Percentiles rank a stretch among this genome's conserved stretches.
Evolutionary conservation across 2,888 invertebrate species (phyloP).

Genomic region (Rhingia campestris): DNA sequence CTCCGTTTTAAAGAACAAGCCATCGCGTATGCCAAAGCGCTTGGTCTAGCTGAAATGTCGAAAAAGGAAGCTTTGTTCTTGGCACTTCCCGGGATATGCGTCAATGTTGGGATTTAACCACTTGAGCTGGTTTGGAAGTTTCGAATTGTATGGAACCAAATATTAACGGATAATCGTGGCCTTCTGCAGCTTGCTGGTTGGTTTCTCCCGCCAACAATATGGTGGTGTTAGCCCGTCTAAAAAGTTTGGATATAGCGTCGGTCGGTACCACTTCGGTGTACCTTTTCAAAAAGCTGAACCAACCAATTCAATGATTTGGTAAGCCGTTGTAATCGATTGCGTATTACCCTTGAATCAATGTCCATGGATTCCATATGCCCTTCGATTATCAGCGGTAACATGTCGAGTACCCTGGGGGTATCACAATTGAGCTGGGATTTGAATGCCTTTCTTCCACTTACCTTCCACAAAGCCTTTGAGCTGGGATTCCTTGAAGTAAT

Average conservation of each 20-base stretch:
- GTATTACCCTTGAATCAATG: conserved; percentile 79
- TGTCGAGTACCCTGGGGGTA: conserved; percentile 80
- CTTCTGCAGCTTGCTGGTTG: conserved; percentile 84
- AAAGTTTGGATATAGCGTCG: conserved; percentile 84
- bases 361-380: conserved; percentile 82
- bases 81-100: conserved; percentile 83
- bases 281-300: conserved; percentile 84
- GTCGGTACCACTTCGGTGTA: conserved; percentile 84
- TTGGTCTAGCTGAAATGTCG: too few relatives aligned
- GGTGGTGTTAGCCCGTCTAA: conserved; percentile 87
- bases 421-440: conserved; percentile 78
- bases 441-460: conserved; percentile 44
- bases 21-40: too few relatives aligned
- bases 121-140: conserved; percentile 83
- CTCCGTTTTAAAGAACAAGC: too few relatives aligned
- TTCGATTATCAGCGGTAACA: conserved; percentile 81
- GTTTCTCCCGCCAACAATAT: conserved; percentile 86
- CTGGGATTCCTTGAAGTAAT: conserved; percentile 82
- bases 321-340: neutral
- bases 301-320: neutral
- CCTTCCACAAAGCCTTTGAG: conserved; percentile 80
- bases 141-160: conserved; percentile 83
- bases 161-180: conserved; percentile 85
- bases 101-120: conserved; percentile 88
- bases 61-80: conserved; percentile 85